Conservation (phyloP, 2,888 invertebrate species). For the Platycheirus rosarum region DNA sequence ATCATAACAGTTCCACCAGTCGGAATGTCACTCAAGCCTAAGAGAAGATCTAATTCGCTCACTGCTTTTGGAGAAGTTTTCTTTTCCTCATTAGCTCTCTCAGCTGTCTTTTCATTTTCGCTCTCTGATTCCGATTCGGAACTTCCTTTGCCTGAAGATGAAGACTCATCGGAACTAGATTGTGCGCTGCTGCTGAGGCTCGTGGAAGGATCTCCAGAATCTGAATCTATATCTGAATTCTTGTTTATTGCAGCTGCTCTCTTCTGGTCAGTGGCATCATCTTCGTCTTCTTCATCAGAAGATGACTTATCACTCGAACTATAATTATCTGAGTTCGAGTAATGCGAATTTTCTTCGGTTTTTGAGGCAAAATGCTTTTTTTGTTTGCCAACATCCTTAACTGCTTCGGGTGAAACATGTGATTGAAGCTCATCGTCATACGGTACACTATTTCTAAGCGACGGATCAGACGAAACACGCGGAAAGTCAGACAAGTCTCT, state of each 20-base stretch:
- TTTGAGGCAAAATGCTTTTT: constrained; percentile 86
- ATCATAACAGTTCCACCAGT: constrained; percentile 88
- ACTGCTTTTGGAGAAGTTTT: constrained; percentile 78
- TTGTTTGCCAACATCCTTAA: constrained; percentile 76
- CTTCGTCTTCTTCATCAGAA: constrained; percentile 69
- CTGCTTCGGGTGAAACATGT: constrained; percentile 79
- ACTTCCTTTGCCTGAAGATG: constrained; percentile 56
- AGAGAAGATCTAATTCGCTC: constrained; percentile 90
- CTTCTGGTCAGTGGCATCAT: constrained; percentile 51
- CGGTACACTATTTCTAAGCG: constrained; percentile 88
- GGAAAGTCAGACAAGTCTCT: constrained; percentile 94
- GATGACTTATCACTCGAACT: constrained; percentile 77
- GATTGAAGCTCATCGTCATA: constrained; percentile 78
- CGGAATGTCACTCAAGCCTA: constrained; percentile 91
- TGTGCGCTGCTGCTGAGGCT: constrained; percentile 65
- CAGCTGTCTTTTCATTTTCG: constrained; percentile 76
- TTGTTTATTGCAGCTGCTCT: constrained; percentile 42
- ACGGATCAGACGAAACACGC: constrained; percentile 87
- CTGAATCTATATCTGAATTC: constrained; percentile 72
- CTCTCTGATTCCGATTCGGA: constrained; percentile 74
- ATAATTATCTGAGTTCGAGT: constrained; percentile 78
- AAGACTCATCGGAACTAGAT: constrained; percentile 48
- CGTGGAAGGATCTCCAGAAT: constrained; percentile 79
- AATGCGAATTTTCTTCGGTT: constrained; percentile 81
- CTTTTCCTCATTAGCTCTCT: constrained; percentile 72